phyloP scores from a whole-genome alignment of 2,113 vertebrate genomes.

The Anseranas semipalmata region DNA sequence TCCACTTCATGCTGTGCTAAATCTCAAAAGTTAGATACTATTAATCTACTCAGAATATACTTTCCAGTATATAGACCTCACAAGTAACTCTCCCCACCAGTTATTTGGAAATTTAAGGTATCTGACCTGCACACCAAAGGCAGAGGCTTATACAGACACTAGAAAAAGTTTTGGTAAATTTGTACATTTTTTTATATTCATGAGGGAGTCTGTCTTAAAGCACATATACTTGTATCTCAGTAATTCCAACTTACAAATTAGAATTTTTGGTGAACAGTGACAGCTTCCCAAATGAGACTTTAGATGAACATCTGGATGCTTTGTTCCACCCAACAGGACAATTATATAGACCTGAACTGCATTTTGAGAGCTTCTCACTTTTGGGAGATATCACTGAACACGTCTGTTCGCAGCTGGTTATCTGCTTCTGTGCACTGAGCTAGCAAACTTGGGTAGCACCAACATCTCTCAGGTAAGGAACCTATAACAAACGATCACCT shows the following conservation, averaged over 20 bases:
- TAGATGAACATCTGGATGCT: not conserved
- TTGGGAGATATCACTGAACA: not conserved
- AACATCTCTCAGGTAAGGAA: not conserved
- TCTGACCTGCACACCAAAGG: not conserved
- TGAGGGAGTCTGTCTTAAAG: not conserved
- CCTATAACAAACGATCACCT: not conserved
- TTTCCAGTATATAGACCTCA: not conserved
- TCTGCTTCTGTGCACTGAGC: not conserved
- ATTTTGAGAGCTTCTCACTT: constrained; percentile 6
- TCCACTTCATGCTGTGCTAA: not conserved
- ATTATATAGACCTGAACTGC: not conserved
- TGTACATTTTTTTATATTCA: not conserved
- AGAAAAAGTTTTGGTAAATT: not conserved
- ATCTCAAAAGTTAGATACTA: not conserved
- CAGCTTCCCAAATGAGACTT: not conserved
- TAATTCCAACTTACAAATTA: not conserved
- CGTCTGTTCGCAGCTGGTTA: not conserved
- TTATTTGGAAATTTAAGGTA: not conserved
- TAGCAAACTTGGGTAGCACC: not conserved
- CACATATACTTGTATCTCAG: not conserved
- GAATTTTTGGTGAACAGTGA: not conserved
- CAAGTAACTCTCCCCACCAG: not conserved
- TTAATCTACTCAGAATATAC: not conserved
- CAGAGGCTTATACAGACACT: not conserved
- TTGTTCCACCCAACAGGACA: not conserved